Percentiles rank a stretch among this genome's conserved stretches.
Evolutionary conservation across 2,888 invertebrate genomes (phyloP).

Genomic region (Vesta saturnalis): DNA sequence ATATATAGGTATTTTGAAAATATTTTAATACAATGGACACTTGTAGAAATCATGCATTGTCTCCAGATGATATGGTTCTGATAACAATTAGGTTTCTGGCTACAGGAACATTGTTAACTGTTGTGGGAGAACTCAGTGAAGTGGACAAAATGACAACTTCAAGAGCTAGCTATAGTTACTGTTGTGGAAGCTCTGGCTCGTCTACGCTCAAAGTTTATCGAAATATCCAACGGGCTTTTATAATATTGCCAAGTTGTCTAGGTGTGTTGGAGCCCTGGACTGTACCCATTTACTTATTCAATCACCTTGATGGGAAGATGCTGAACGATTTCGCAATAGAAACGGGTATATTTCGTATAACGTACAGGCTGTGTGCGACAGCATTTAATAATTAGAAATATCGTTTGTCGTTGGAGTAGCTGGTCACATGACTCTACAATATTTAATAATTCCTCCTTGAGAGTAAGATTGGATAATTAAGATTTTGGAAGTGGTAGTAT

Average conservation of each 20-base stretch:
- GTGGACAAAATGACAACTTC: constrained; percentile 19
- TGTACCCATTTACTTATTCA: constrained; percentile 26
- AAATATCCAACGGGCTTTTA: constrained; percentile 28
- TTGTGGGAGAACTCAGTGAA: constrained; percentile 23
- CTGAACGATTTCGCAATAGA: constrained; percentile 47
- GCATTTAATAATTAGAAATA: constrained; percentile 40
- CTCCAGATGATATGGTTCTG: constrained; percentile 16
- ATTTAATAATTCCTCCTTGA: constrained; percentile 23
- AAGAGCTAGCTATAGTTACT: not conserved
- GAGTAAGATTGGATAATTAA: constrained; percentile 15
- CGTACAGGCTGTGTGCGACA: constrained; percentile 45
- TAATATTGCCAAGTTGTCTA: constrained; percentile 27
- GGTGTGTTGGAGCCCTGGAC: constrained; percentile 27
- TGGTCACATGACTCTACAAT: constrained; percentile 29
- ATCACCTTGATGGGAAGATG: constrained; percentile 40
- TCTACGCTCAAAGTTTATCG: constrained; percentile 13
- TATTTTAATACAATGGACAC: not conserved
- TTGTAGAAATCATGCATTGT: constrained; percentile 8
- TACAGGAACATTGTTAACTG: constrained; percentile 19
- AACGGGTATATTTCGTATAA: constrained; percentile 48
- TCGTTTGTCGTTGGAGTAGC: constrained; percentile 49
- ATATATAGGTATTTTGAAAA: not conserved
- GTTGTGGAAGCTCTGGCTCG: too few relatives aligned
- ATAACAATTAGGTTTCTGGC: constrained; percentile 21
- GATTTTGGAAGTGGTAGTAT: constrained; percentile 35